These are phyloP conservation scores for Macrocentrus cingulum DNA, from an alignment of 1,140 invertebrate genomes.

Conservation along the genomic window DNA sequence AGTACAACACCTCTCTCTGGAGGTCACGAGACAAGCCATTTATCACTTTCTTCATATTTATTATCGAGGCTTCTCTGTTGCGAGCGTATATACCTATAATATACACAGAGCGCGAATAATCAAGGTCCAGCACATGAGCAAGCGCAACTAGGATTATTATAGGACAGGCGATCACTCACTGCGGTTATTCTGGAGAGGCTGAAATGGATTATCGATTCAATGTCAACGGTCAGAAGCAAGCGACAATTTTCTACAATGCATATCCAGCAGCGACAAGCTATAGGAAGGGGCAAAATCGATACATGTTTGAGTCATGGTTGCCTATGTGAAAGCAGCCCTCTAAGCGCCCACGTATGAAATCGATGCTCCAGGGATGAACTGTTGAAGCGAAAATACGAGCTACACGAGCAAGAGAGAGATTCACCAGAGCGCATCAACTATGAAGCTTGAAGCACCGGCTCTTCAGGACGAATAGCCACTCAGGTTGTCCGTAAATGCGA, in stretches of 20 bases:
- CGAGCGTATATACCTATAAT: neutral
- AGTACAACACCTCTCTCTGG: constrained; percentile 22
- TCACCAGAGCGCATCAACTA: neutral
- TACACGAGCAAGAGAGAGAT: neutral
- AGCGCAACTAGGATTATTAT: no score
- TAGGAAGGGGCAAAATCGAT: no score
- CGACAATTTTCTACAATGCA: no score
- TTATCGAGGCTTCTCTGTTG: constrained; percentile 30
- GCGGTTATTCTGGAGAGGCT: no score
- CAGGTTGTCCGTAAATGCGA: constrained; percentile 16
- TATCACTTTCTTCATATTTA: constrained; percentile 45
- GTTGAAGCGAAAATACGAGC: constrained; percentile 4
- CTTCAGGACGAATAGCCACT: constrained; percentile 6
- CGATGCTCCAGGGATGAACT: neutral
- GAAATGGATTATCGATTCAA: no score
- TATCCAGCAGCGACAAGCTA: no score
- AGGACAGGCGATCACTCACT: no score
- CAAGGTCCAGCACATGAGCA: no score
- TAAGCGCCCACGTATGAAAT: neutral
- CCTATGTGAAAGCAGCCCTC: neutral
- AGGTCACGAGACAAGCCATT: constrained; percentile 34
- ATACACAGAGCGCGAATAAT: no score
- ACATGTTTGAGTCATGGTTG: neutral
- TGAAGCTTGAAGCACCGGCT: neutral
- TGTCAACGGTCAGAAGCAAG: no score